Base-by-base conservation (phyloP, 2,113 vertebrate genomes). In the Eulacestoma nigropectus region DNA sequence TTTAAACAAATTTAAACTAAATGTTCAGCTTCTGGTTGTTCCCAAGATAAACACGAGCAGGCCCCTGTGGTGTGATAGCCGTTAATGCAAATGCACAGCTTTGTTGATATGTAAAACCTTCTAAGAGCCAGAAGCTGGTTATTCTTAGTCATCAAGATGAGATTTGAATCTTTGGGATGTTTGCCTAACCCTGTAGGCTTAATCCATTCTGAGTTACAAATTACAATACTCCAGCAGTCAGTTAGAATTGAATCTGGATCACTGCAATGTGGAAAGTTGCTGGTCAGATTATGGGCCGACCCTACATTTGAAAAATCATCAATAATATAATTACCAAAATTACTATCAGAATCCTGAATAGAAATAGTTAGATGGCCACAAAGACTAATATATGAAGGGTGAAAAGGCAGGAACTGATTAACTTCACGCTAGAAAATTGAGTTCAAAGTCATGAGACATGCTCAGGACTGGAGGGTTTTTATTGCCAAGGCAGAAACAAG, bases 111-210 rank as follows among this genome's bases (percentile, higher is more conserved):
- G 85, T 93, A 96, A 97, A 96, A 94, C 88, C 88, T 95, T 93
- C 80, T 84, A 84, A 81, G 80, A 97, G 94, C 90, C 92, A 97
- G 94, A 96, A 96, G 89, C 95, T 92, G 88, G 86, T 94, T 97
- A 92, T 94, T 96, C 96, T 96, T 95, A 97, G 86, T 94, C 96
- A 95, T 96, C 90, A 96, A 96, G 96, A 96, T 89, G 85, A 95
- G 96, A 96, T 94, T 60, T 88, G 68, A 95, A 97, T 97, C 96
- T 96, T 93, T 93, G 92, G 95, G 96, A 92, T 90, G 83, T 92
- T 96, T 97, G 90, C 86, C 93, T 96, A 97, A 95, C 93, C 88
- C 93, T 89, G 93, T 84, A 84, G 92, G 88, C 64, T 96, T 96
- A 95, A 96, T 96, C 88, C 82, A 85, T 39, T 89, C 91, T 88